Base-by-base conservation (phyloP, 2,888 invertebrate genomes). In the Heliconius charithonia region DNA sequence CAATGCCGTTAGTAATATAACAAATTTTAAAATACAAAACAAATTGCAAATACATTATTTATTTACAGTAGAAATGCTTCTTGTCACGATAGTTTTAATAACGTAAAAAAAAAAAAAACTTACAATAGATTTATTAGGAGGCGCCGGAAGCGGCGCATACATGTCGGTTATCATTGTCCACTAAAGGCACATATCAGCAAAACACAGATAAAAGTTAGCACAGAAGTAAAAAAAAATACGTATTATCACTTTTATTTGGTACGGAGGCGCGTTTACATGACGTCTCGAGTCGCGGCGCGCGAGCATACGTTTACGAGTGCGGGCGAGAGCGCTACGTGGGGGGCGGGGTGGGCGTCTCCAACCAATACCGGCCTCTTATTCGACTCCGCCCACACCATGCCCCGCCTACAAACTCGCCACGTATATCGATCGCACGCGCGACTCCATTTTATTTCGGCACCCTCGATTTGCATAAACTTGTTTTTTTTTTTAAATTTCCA, bases 401-500 rank as follows among this genome's bases (percentile, higher is more conserved):
- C 89, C 93, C 93, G 93, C 94, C 93, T 89, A 89, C 93, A 93
- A 94, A 93, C 94, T 93, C 93, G 92, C 89, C 63, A 86, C 84
- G 87, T 82, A 80, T 93, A 94, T 94, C 93, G 95, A 94, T 95
- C 95, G 93, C 91, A 92, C 92, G 92, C 93, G 92, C 89, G 93
- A 93, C 93, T 93, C 94, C 95, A 95, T 95, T 95, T 94, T 94
- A 94, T 94, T 94, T 93, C 91, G 91, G 90, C 89, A 92, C 87
- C 88, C 89, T 86, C 87, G 91, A 94, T 95, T 94, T 94, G 94
- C 94, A 94, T 95, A 93, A 92, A 91, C 89, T 92, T 37, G 37
- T 37, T 37, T 10, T 51, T 51, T 51, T 92, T 81, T 93, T 93
- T 92, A n/a, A n/a, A 90, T 92, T 91, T 90, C 89, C 86, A 90